phyloP scores from a whole-genome alignment of 2,888 invertebrate species.

The Hydraecia micacea region DNA sequence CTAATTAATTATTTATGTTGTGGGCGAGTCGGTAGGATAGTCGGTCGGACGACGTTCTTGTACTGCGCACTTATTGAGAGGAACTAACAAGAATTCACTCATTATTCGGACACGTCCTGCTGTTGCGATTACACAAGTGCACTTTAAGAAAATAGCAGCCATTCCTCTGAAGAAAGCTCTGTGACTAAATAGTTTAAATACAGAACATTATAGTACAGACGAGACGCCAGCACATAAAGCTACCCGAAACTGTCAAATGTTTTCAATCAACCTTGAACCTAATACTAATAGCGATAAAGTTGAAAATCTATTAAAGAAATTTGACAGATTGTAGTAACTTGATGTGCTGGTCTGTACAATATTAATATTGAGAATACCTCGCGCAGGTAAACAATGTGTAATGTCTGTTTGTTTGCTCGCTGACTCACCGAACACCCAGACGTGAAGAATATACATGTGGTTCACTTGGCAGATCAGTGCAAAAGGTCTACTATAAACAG shows the following conservation, averaged over 20 bases:
- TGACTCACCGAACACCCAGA: conserved; percentile 63
- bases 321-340: too few relatives aligned
- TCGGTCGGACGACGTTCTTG: neutral
- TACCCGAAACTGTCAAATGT: too few relatives aligned
- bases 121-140: conserved; percentile 20
- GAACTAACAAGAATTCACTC: neutral
- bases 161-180: conserved; percentile 32
- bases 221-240: too few relatives aligned
- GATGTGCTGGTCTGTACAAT: too few relatives aligned
- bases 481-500: conserved; percentile 5
- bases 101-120: neutral
- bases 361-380: conserved; percentile 17
- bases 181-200: conserved; percentile 40
- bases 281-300: too few relatives aligned
- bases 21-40: neutral
- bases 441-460: conserved; percentile 26
- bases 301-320: too few relatives aligned
- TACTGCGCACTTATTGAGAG: neutral
- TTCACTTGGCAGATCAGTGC: neutral
- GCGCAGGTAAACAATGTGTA: conserved; percentile 48
- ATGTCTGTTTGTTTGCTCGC: conserved; percentile 49
- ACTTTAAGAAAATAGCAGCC: conserved; percentile 6
- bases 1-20: neutral
- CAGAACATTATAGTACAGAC: too few relatives aligned
- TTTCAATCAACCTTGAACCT: too few relatives aligned